Evolutionary conservation across 2,113 vertebrate species (phyloP).

Genomic region (Castor canadensis): DNA sequence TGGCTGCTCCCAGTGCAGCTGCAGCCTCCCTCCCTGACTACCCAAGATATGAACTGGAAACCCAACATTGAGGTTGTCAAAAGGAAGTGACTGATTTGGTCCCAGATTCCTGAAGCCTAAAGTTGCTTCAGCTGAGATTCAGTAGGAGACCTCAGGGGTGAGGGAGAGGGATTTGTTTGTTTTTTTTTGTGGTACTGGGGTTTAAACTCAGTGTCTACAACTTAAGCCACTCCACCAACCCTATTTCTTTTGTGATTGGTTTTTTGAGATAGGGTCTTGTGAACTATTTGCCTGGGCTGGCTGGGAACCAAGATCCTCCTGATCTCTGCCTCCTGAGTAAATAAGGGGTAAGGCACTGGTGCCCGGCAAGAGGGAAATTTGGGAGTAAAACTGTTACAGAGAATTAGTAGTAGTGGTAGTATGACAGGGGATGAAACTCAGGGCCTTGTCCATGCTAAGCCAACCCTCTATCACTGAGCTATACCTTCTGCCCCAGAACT

Average conservation of each 20-base stretch:
- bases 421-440: neutral
- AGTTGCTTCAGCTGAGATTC: neutral
- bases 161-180: too few relatives aligned
- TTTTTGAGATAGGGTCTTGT: too few relatives aligned
- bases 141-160: neutral
- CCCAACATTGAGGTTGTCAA: neutral
- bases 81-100: neutral
- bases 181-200: too few relatives aligned
- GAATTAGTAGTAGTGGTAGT: neutral
- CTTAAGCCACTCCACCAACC: too few relatives aligned
- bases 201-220: too few relatives aligned
- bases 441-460: neutral
- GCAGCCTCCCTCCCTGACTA: neutral
- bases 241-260: too few relatives aligned
- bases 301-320: too few relatives aligned
- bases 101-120: neutral
- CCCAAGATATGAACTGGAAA: constrained; percentile 11
- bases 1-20: neutral
- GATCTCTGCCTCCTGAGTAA: too few relatives aligned
- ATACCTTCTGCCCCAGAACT: neutral
- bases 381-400: neutral
- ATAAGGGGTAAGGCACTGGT: too few relatives aligned
- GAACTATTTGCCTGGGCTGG: too few relatives aligned
- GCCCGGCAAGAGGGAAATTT: neutral
- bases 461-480: neutral